Evolutionary conservation across 2,797 vertebrate genomes (phyloP).

Genomic region (Acanthurus tractus): DNA sequence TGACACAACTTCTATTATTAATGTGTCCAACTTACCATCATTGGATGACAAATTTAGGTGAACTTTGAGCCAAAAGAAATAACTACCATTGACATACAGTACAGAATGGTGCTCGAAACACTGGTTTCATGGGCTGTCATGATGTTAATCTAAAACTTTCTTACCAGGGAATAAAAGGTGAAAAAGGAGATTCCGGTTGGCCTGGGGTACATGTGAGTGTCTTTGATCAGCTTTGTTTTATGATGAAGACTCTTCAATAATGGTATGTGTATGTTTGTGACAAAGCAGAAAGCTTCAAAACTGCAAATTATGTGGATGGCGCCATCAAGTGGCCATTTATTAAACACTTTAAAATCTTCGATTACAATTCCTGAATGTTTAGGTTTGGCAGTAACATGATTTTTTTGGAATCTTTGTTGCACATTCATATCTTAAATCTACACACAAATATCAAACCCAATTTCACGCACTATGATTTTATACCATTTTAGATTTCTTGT

Average conservation of each 20-base stretch:
- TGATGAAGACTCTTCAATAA: background rate
- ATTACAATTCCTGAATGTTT: background rate
- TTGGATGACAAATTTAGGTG: background rate
- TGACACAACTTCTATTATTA: background rate
- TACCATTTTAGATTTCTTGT: background rate
- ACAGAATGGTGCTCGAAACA: background rate
- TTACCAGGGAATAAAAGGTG: slow-evolving; percentile 91
- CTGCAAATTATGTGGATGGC: background rate
- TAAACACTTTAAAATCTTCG: background rate
- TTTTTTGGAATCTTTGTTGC: background rate
- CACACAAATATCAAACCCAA: background rate
- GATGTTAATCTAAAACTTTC: slow-evolving; percentile 24
- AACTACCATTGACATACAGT: background rate
- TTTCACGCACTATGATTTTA: background rate
- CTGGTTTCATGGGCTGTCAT: slow-evolving; percentile 5
- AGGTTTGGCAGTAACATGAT: background rate
- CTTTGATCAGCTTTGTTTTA: slow-evolving; percentile 16
- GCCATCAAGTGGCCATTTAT: slow-evolving; percentile 51
- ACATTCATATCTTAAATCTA: background rate
- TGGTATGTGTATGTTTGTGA: background rate
- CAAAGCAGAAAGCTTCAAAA: too few species aligned
- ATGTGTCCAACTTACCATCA: background rate
- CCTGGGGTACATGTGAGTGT: slow-evolving; percentile 88
- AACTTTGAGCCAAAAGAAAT: too few species aligned
- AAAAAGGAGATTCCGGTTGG: slow-evolving; percentile 89